A percentile compares a stretch with the other conserved stretches of the same genome.
Evolutionary conservation across 2,888 invertebrate species (phyloP).

Genomic region (Netelia fuscicornis): DNA sequence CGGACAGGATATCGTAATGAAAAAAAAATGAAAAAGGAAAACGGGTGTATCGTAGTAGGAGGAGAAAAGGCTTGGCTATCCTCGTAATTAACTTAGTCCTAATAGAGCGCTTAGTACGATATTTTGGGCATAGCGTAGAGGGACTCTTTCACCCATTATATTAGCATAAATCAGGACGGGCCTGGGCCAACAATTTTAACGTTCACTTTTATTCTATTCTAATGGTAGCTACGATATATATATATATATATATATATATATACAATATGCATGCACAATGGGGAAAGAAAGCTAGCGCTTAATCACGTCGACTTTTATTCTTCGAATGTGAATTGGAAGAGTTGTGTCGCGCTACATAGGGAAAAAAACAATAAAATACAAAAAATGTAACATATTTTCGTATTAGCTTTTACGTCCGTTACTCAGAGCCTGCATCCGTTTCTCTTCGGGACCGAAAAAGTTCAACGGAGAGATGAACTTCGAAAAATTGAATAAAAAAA

Average conservation of each 20-base stretch:
- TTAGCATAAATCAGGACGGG: constrained; percentile 79
- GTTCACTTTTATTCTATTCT: constrained; percentile 44
- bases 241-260: constrained; percentile 2
- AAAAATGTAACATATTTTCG: not conserved
- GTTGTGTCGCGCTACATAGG: not conserved
- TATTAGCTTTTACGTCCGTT: constrained; percentile 17
- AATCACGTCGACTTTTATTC: constrained; percentile 41
- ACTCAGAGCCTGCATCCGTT: constrained; percentile 6
- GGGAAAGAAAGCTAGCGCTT: constrained; percentile 38
- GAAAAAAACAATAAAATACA: constrained; percentile 22
- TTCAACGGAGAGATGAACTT: constrained; percentile 9
- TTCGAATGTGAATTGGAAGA: constrained; percentile 19
- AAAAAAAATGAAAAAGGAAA: constrained; percentile 49
- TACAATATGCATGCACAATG: constrained; percentile 13
- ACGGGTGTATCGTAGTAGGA: constrained; percentile 71
- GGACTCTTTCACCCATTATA: constrained; percentile 69
- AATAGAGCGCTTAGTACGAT: constrained; percentile 80
- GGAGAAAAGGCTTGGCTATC: constrained; percentile 71
- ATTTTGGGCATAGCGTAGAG: constrained; percentile 72
- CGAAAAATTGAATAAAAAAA: constrained; percentile 24
- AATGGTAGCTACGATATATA: not conserved
- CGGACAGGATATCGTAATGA: constrained; percentile 61
- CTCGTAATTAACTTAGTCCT: constrained; percentile 80
- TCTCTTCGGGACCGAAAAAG: constrained; percentile 18
- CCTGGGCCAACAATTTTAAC: constrained; percentile 48